Evolutionary conservation across 2,113 vertebrate species (phyloP), one percentile per base, ranked within the genome.

Genomic region (Setophaga petechia): DNA sequence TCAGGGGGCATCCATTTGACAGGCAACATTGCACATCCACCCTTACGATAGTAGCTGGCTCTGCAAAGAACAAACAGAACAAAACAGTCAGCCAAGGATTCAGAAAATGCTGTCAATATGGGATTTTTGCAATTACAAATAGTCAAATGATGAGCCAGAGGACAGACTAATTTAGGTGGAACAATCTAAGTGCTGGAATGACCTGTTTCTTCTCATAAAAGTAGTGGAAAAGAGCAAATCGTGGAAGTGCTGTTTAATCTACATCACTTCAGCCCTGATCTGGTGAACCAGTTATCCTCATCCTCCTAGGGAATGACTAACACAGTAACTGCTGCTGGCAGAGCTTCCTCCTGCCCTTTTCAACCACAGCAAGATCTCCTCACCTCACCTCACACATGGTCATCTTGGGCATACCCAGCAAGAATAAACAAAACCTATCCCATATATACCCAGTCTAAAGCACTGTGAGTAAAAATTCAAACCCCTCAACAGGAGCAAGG

Each of bases 1-100:
- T 99, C 99, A 1, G 99, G 99, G 51, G 99, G 99, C 99, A 99
- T 99, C 99, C 99, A 99, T 79, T 99, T 99, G 66, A 99, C 99
- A 0, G 99, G 99, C 90, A 99, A 96, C 99, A 99, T 99, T 25
- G 99, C 99, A 46, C 99, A 99, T 3, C 99, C 99, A 13, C 99
- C 99, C 98, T 99, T 99, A 84, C 99, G 98, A 96, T 99, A 99
- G 97, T 99, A 99, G 95, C 99, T 99, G 8, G 99, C 99, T 97
- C 99, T 99, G 96, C 24, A 95, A 94, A 90, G 49, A 93, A 89
- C 49, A 96, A 84, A 43, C 39, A 61, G 33, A 76, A 41, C 19
- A 24, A 41, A 35, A 61, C 28, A 74, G 10, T 59, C 54, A 89
- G 88, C 18, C 41, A 79, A 65, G 44, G 51, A 90, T 59, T 49